phyloP scores from a whole-genome alignment of 1,140 invertebrate species.

The Nephila pilipes region DNA sequence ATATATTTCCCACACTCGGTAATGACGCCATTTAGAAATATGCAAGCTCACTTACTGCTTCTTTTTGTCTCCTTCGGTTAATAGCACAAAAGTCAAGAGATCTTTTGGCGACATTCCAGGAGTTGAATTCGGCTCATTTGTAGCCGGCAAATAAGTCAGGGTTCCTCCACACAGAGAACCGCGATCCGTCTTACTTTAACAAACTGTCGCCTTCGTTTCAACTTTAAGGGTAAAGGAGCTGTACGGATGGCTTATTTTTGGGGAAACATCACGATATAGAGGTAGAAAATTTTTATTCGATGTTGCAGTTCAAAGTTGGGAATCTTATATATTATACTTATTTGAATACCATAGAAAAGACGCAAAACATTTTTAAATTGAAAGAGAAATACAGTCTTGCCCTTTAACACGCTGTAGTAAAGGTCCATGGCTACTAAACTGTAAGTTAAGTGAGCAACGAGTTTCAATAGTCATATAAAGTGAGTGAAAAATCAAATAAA shows the following conservation, averaged over 20 bases:
- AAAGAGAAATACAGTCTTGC: no score
- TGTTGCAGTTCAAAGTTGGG: no score
- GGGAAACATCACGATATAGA: no score
- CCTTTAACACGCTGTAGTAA: no score
- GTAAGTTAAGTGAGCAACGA: no score
- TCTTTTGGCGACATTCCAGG: conserved; percentile 1
- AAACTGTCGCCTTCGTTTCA: neutral
- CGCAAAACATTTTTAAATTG: no score
- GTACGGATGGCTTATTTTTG: neutral
- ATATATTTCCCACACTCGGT: neutral
- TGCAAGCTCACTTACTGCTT: neutral
- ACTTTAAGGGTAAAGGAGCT: neutral
- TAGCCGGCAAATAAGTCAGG: neutral
- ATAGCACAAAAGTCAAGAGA: neutral
- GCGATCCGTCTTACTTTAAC: neutral
- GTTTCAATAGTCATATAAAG: no score
- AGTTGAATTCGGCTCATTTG: conserved; percentile 3
- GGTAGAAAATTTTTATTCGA: no score
- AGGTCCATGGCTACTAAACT: no score
- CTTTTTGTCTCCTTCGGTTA: neutral
- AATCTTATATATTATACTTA: no score
- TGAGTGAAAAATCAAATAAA: no score
- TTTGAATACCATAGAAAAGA: no score
- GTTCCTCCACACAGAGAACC: neutral
- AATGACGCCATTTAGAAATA: conserved; percentile 14